Conservation (phyloP, 2,113 vertebrate genomes). For the Dromaius novaehollandiae region DNA sequence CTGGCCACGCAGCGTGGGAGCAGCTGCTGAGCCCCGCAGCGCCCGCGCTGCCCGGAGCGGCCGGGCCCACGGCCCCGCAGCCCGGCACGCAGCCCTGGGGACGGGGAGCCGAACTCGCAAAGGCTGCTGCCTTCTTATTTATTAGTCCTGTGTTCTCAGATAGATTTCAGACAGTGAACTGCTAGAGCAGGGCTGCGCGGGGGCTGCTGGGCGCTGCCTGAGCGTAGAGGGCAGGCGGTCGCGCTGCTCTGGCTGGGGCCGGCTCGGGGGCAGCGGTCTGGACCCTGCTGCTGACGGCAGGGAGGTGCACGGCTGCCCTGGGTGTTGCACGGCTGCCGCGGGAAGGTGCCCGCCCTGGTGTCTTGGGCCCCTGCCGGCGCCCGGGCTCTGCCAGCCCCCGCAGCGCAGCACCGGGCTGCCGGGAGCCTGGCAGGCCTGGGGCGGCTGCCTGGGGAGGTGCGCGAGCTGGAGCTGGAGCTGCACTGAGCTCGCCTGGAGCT, state of each 20-base stretch:
- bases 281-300: not conserved
- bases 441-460: not conserved
- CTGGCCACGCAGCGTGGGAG: not conserved
- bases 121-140: conserved; percentile 31
- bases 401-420: fast-evolving
- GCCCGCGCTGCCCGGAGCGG: not conserved
- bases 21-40: not conserved
- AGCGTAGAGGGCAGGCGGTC: not conserved
- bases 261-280: not conserved
- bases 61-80: not conserved
- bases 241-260: fast-evolving
- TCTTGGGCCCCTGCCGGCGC: not conserved
- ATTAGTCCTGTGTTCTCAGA: conserved; percentile 25
- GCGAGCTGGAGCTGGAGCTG: not conserved
- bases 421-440: not conserved
- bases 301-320: not conserved
- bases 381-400: not conserved
- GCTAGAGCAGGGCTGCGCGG: not conserved
- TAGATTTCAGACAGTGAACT: not conserved
- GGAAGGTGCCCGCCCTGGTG: not conserved
- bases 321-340: fast-evolving
- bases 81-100: not conserved
- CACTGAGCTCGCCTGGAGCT: not conserved
- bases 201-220: not conserved
- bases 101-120: not conserved